Evolutionary conservation across 2,888 invertebrate genomes (phyloP), one percentile per base, ranked within the genome.

Genomic region (Neelides folsomi): DNA sequence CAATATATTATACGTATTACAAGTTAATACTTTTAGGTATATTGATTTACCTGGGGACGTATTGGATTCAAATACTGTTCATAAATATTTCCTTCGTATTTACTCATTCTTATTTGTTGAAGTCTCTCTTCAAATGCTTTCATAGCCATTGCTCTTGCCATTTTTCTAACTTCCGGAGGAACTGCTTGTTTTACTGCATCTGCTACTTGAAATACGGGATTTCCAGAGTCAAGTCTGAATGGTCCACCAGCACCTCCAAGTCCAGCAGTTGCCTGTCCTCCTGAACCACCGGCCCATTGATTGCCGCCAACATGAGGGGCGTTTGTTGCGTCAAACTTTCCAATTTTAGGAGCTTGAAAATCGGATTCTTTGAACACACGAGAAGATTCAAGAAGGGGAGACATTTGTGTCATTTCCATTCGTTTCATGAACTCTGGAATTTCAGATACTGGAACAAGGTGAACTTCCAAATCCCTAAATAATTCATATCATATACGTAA

Each of bases 181-280:
- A 97, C 82, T 15, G 83, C 80, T 62, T 83, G 81, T 67, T 94
- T 97, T 67, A 92, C 92, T 60, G 79, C 83, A 52, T 95, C 87
- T 37, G 90, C 85, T 44, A 84, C 74, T 74, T 97, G 95, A 70
- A 89, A 85, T 1, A 95, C 93, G 56, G 83, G 80, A 65, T 95
- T 92, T 0, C 95, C 94, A 50, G 86, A 86, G 70, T 95, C 95
- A 12, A 97, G 74, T 1, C 95, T 75, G 72, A 90, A 95, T 0
- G 95, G 94, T 0, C 94, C 97, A 15, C 95, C 95, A 71, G 89
- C 88, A 1, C 95, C 95, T 9, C 95, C 95, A 39, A 97, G 73
- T 1, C 95, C 95, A 0, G 94, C 93, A 64, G 68, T 60, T 15
- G 62, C 64, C 13, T 54, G 51, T 37, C 59, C 57, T 20, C 52